Conservation (phyloP, 2,888 invertebrate genomes). For the Plebejus argus region DNA sequence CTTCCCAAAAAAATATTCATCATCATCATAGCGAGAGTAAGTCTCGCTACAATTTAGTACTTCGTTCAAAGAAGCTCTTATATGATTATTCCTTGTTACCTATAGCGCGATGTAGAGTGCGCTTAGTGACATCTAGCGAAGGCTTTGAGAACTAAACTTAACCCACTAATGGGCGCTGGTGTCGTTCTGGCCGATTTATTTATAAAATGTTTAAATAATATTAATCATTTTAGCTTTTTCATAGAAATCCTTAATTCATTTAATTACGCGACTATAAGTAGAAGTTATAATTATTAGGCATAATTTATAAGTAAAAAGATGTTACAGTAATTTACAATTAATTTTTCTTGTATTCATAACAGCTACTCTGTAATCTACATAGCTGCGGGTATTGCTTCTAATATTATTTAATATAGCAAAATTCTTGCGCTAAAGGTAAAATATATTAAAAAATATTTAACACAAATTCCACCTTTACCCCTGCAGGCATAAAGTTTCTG, state of each 20-base stretch:
- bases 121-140: not conserved
- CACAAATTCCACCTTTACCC: constrained; percentile 6
- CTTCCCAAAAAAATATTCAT: not conserved
- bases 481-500: constrained; percentile 5
- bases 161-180: not conserved
- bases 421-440: not conserved
- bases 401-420: too few species aligned
- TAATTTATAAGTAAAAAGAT: too few species aligned
- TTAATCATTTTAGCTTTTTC: not conserved
- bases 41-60: not conserved
- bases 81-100: not conserved
- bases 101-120: not conserved
- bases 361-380: too few species aligned
- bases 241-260: not conserved
- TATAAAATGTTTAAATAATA: too few species aligned
- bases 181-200: not conserved
- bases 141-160: not conserved
- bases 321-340: too few species aligned
- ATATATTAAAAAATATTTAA: constrained; percentile 25
- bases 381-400: too few species aligned
- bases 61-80: not conserved
- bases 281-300: too few species aligned
- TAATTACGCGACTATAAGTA: too few species aligned
- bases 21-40: not conserved
- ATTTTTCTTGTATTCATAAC: too few species aligned